Conservation (phyloP, 2,113 vertebrate genomes). For the Fukomys damarensis region DNA sequence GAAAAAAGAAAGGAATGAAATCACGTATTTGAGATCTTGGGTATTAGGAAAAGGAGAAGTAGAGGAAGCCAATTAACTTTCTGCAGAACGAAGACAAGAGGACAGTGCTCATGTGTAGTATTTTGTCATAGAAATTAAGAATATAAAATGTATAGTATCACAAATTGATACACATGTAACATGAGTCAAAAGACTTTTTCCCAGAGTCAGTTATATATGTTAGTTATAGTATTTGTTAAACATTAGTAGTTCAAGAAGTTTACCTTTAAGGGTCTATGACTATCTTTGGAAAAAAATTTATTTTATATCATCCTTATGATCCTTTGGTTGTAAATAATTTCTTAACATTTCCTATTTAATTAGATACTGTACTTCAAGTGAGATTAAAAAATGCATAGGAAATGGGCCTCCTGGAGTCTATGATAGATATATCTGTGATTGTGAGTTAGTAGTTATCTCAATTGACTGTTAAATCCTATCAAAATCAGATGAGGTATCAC, state of each 20-base stretch:
- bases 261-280: not conserved
- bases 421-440: not conserved
- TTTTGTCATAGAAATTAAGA: not conserved
- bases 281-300: conserved; percentile 6
- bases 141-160: not conserved
- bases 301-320: not conserved
- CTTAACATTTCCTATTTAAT: not conserved
- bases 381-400: not conserved
- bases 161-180: not conserved
- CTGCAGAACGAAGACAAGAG: not conserved
- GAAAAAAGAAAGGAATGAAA: not conserved
- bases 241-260: not conserved
- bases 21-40: not conserved
- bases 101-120: not conserved
- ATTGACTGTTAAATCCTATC: not conserved
- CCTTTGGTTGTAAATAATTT: conserved; percentile 13
- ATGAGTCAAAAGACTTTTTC: not conserved
- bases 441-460: not conserved
- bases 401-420: not conserved
- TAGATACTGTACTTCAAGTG: not conserved
- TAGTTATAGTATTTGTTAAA: not conserved
- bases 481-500: not conserved
- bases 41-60: not conserved
- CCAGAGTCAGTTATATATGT: not conserved
- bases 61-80: not conserved